phyloP scores from a whole-genome alignment of 2,888 invertebrate genomes.

The Sclerodermus sp. region DNA sequence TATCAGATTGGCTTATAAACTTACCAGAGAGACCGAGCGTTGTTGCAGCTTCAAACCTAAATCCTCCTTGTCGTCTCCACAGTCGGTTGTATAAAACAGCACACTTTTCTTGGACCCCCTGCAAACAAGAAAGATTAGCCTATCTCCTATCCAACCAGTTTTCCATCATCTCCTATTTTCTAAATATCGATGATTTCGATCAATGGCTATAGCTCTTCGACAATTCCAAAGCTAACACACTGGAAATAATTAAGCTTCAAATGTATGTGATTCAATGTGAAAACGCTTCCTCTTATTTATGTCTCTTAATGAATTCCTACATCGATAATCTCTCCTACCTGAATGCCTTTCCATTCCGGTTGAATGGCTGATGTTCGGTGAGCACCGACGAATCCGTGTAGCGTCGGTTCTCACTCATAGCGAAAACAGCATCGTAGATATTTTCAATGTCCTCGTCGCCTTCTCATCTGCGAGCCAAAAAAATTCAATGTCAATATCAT shows the following conservation, averaged over 20 bases:
- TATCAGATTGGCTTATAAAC: conserved; percentile 11
- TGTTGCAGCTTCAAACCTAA: conserved; percentile 45
- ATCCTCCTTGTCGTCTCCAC: conserved; percentile 49
- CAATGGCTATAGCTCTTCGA: too few species aligned
- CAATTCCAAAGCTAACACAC: too few species aligned
- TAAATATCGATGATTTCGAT: too few species aligned
- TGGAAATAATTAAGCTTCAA: too few species aligned
- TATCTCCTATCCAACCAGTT: too few species aligned
- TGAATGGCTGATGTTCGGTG: conserved; percentile 42
- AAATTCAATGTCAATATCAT: neutral
- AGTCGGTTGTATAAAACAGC: conserved; percentile 51
- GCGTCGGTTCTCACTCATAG: conserved; percentile 41
- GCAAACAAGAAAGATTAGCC: conserved; percentile 22
- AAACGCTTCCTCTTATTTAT: too few species aligned
- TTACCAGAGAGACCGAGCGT: conserved; percentile 50
- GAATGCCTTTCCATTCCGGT: conserved; percentile 53
- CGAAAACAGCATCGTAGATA: conserved; percentile 28
- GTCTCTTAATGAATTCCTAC: too few species aligned
- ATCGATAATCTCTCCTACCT: conserved; percentile 34
- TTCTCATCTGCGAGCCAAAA: conserved; percentile 25
- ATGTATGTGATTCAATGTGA: too few species aligned
- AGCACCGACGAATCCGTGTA: conserved; percentile 37
- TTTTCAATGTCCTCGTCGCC: conserved; percentile 14
- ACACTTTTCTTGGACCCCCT: conserved; percentile 52
- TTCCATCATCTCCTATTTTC: too few species aligned